Evolutionary conservation across 2,888 invertebrate species (phyloP), one percentile per base, ranked within the genome.

Genomic region (Gnatocerus cornutus): DNA sequence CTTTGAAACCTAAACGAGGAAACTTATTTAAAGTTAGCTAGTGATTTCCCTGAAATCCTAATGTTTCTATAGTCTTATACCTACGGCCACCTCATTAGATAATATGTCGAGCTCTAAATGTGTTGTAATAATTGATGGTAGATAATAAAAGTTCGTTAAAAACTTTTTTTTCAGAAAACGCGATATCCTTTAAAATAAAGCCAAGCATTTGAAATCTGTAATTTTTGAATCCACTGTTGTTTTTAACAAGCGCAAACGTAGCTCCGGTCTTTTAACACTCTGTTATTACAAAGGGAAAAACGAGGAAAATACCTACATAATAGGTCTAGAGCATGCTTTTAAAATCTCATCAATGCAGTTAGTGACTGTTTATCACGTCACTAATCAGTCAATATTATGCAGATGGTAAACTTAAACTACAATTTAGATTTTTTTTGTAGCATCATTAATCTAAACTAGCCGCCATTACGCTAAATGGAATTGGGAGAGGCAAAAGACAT

Each of bases 1-100:
- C 52, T 52, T 52, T 52, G 52, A 52, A 52, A 52, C n/a, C 52
- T 52, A 33, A 52, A 52, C 52, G 52, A 30, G 14, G 30, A 29
- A 29, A 52, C 29, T 52, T 30, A 52, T 29, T 52, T 52, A 30
- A 13, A 10, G 48, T n/a, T n/a, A n/a, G n/a, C n/a, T n/a, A n/a
- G n/a, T n/a, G n/a, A n/a, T n/a, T n/a, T n/a, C n/a, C n/a, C n/a
- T n/a, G n/a, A n/a, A n/a, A n/a, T n/a, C n/a, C n/a, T n/a, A 21
- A 29, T 6, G 16, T 50, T 27, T 10, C 50, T 5, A n/a, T n/a
- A n/a, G n/a, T n/a, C n/a, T n/a, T n/a, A n/a, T n/a, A n/a, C n/a
- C n/a, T n/a, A n/a, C n/a, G n/a, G n/a, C n/a, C n/a, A n/a, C n/a
- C n/a, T n/a, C n/a, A n/a, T n/a, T n/a, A n/a, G n/a, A n/a, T n/a